Base-by-base conservation (phyloP, 2,888 invertebrate genomes). In the Sesia bembeciformis region DNA sequence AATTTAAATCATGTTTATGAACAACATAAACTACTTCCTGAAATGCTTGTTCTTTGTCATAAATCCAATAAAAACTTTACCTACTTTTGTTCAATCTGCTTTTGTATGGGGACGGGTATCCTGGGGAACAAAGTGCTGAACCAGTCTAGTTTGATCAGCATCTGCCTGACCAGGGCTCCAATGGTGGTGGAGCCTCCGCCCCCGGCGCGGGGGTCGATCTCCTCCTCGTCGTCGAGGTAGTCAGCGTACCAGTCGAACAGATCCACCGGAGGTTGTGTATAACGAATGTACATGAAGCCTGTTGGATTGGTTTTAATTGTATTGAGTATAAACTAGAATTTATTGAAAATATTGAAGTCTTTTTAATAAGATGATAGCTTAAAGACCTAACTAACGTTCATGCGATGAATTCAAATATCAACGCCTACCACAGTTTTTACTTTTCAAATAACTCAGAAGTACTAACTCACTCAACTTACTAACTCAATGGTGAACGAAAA, bases 111-210 rank as follows among this genome's bases (percentile, higher is more conserved):
- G 57, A 99, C 99, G 0, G 99, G 99, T 79, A 99, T 99, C 63
- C 99, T 92, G 0, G 99, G 99, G 78, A 99, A 99, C 23, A 99
- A 90, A 0, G 99, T 99, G 49, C 97, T 97, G 87, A 98, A 99
- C 99, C 99, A 99, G 78, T 99, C 99, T 56, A 99, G 90, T 78
- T 99, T 98, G 57, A 96, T 94, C 54, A 99, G 91, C 92, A 97
- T 97, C 78, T 97, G 97, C 49, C 97, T 93, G 8, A 96, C 91
- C 90, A 99, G 94, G 65, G 96, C 95, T 0, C 99, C 99, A 56
- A 99, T 95, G 39, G 95, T 95, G 91, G 98, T 96, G 50, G 85
- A 65, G 79, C 98, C 97, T 6, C 99, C 99, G 50, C 98, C 98
- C 7, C 99, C 99, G 8, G 99, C 99, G 78, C 98, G 97, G 0